Evolutionary conservation across 2,888 invertebrate genomes (phyloP), one percentile per base, ranked within the genome.

Genomic region (Eilema caniola): DNA sequence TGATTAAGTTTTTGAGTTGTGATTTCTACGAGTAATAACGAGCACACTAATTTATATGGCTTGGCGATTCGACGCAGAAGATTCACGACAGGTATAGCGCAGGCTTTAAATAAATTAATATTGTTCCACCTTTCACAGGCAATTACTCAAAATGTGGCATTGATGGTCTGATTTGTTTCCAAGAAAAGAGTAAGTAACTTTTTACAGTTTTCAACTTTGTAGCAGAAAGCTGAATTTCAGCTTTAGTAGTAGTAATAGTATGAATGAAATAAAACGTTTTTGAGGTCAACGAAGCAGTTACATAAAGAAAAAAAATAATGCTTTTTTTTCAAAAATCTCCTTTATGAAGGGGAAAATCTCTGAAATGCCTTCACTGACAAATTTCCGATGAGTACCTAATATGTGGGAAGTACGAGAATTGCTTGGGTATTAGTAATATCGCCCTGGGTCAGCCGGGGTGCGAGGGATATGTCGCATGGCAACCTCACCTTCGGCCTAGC

Each of bases 121-220:
- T 60, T n/a, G 41, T 60, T 70, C 0, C 28, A 16, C 25, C 56
- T 16, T 81, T 93, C 92, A 69, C 86, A 96, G 96, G 88, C 73
- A 86, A 88, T 60, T 81, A 89, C 65, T 89, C 91, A 23, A 90
- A 90, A 63, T 96, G 96, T 83, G 91, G 95, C 71, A 89, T 96
- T 10, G 85, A 93, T 37, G 96, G 96, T 25, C 86, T 96, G 74
- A 89, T 88, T 62, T 97, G 97, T 83, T 90, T 97, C 28, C 94
- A 88, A 92, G 94, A 93, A 82, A 90, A 86, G 87, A 90, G 94
- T 93, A 71, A 78, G 69, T 37, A 14, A 7, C 7, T 25, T 10
- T 25, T 25, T 16, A 16, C 37, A 2, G 16, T 2, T 12, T 2
- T n/a, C 12, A 25, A 25, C 2, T 60, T n/a, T 12, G n/a, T n/a